phyloP scores from a whole-genome alignment of 2,113 vertebrate species.

The Chamaea fasciata region DNA sequence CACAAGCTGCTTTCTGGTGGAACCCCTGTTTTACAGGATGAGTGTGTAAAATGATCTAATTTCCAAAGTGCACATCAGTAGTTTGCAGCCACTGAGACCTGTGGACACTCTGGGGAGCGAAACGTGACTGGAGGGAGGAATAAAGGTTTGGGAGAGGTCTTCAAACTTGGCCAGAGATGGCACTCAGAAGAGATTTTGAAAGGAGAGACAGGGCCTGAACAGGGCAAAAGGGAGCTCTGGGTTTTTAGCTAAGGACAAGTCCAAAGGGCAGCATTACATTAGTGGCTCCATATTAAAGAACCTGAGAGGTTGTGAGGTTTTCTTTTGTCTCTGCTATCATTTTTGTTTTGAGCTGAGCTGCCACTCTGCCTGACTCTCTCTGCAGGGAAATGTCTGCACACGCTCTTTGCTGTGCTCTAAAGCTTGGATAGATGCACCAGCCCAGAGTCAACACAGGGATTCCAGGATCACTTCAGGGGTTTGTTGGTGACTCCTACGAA shows the following conservation, averaged over 20 bases:
- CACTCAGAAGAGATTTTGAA: neutral
- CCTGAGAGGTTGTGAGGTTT: neutral
- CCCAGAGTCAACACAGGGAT: fast-evolving
- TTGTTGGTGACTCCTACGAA: neutral
- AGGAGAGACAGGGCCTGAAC: neutral
- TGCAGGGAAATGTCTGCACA: neutral
- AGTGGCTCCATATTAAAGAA: neutral
- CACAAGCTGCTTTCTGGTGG: neutral
- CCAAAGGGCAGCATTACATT: neutral
- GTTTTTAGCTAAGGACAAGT: neutral
- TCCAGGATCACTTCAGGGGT: neutral
- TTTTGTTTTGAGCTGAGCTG: neutral
- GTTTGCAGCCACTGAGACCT: neutral
- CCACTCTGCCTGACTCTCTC: neutral
- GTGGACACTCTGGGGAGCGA: neutral
- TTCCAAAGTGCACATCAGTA: neutral
- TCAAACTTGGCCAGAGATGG: neutral
- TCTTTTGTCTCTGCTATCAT: neutral
- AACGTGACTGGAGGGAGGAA: neutral
- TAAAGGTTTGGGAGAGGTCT: neutral
- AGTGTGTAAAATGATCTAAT: neutral
- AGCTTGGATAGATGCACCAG: neutral
- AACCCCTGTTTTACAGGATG: neutral
- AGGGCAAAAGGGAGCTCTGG: neutral
- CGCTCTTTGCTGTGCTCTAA: neutral